phyloP scores from a whole-genome alignment of 2,113 vertebrate species.

The Theristicus caerulescens region DNA sequence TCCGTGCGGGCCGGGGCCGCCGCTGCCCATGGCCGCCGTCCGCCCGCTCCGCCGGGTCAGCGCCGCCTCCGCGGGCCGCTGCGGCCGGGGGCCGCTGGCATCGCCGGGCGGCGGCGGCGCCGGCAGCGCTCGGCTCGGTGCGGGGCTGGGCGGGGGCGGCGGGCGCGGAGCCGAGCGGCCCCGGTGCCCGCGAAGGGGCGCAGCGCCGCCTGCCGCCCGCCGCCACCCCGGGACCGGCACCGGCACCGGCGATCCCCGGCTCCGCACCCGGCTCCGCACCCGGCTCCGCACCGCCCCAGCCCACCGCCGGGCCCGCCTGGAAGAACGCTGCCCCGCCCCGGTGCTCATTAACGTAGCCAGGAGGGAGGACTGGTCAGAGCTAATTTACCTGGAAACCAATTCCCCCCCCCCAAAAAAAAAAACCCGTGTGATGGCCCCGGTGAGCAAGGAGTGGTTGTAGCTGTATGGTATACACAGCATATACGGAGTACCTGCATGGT shows the following conservation, averaged over 20 bases:
- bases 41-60: background rate
- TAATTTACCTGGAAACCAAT: background rate
- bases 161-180: background rate
- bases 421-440: no score
- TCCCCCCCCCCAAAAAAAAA: background rate
- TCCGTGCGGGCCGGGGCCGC: background rate
- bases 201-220: background rate
- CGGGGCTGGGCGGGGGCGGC: background rate
- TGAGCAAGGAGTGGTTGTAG: no score
- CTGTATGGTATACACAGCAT: no score
- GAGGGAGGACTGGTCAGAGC: background rate
- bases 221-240: background rate
- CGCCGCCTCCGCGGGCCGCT: background rate
- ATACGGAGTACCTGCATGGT: background rate
- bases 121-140: background rate
- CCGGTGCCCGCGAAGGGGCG: background rate
- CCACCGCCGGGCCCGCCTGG: background rate
- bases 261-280: background rate
- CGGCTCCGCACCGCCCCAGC: background rate
- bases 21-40: background rate
- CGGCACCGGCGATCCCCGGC: background rate
- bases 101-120: conserved; percentile 15
- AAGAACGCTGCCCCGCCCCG: background rate
- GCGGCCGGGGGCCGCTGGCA: background rate
- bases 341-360: background rate